These are phyloP conservation scores for Moxostoma hubbsi DNA, from an alignment of 2,797 vertebrate species.

Conservation along the genomic window DNA sequence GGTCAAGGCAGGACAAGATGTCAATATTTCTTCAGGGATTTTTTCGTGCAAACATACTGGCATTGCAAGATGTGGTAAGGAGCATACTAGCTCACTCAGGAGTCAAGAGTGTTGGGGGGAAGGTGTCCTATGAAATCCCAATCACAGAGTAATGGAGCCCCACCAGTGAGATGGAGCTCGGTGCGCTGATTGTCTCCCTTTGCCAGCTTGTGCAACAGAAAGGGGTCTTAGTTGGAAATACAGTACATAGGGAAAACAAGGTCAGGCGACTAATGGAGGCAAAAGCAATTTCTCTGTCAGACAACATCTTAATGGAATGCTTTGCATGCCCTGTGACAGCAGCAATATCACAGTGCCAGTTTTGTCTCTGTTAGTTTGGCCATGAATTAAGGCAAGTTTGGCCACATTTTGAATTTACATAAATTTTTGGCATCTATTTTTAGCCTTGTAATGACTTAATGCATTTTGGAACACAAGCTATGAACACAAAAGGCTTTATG, in stretches of 20 bases:
- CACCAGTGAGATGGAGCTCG: slow-evolving; percentile 33
- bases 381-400: slow-evolving; percentile 36
- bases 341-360: slow-evolving; percentile 33
- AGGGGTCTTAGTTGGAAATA: slow-evolving; percentile 47
- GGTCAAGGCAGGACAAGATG: background rate
- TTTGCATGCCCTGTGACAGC: background rate
- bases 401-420: slow-evolving; percentile 20
- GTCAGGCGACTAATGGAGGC: slow-evolving; percentile 54
- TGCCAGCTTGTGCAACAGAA: slow-evolving; percentile 15
- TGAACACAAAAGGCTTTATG: slow-evolving; percentile 13
- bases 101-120: slow-evolving; percentile 14
- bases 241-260: slow-evolving; percentile 38
- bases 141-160: slow-evolving; percentile 47
- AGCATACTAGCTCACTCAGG: slow-evolving; percentile 9
- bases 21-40: background rate
- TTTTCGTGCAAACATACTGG: background rate
- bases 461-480: slow-evolving; percentile 31
- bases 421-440: slow-evolving; percentile 24
- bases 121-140: slow-evolving; percentile 45
- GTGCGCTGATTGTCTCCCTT: slow-evolving; percentile 28
- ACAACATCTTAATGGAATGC: slow-evolving; percentile 40
- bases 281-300: slow-evolving; percentile 53
- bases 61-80: background rate
- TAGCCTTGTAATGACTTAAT: slow-evolving; percentile 1
- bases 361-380: slow-evolving; percentile 3